phyloP scores from a whole-genome alignment of 2,113 vertebrate species.

The Albula goreensis region DNA sequence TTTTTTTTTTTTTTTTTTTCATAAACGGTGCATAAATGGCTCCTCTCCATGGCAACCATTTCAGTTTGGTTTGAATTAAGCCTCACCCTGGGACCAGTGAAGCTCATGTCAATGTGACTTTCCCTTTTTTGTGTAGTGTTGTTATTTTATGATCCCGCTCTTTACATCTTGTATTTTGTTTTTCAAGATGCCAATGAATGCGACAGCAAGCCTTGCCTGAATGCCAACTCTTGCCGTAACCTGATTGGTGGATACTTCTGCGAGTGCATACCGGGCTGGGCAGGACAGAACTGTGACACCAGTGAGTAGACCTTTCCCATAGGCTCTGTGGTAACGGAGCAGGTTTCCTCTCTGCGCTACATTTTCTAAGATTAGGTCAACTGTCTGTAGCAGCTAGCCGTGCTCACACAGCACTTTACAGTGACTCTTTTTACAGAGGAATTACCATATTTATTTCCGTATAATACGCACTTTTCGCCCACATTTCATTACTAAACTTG shows the following conservation, averaged over 20 bases:
- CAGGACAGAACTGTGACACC: slow-evolving; percentile 84
- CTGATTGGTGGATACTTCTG: slow-evolving; percentile 92
- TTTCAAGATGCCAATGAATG: slow-evolving; percentile 87
- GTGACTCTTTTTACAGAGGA: no score
- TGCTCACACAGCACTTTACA: no score
- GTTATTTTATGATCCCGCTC: background rate
- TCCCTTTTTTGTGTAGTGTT: background rate
- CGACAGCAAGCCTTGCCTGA: slow-evolving; percentile 80
- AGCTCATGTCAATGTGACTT: background rate
- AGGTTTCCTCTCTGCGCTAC: no score
- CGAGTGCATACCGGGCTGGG: slow-evolving; percentile 87
- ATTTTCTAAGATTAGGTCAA: no score
- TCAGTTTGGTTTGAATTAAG: slow-evolving; percentile 27
- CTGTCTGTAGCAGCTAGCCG: no score
- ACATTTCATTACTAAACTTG: no score
- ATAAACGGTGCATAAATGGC: slow-evolving; percentile 18
- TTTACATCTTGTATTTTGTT: slow-evolving; percentile 6
- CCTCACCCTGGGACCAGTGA: background rate
- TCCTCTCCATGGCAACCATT: slow-evolving; percentile 30
- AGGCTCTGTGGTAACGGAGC: no score
- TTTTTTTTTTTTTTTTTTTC: background rate
- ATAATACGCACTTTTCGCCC: no score
- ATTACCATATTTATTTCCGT: no score
- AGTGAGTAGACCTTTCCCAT: slow-evolving; percentile 67
- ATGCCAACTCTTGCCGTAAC: slow-evolving; percentile 88